phyloP scores from a whole-genome alignment of 2,888 invertebrate genomes.

The Drosophila conformis region DNA sequence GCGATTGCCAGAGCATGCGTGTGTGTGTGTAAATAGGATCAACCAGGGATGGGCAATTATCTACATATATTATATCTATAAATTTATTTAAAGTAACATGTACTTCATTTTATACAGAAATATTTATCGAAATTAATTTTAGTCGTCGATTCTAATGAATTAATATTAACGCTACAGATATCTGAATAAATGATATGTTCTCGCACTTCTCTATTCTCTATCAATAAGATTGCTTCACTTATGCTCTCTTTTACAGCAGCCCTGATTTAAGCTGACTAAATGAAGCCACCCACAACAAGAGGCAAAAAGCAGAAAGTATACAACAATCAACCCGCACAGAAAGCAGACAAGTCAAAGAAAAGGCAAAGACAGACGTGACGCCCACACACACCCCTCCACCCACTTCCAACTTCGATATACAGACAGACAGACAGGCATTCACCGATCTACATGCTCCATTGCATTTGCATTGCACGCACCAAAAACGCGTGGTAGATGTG shows the following conservation, averaged over 20 bases:
- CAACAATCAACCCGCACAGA: slow-evolving; percentile 56
- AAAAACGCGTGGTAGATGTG: slow-evolving; percentile 65
- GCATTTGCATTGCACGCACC: slow-evolving; percentile 78
- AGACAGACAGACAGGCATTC: slow-evolving; percentile 13
- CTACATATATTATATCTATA: not conserved
- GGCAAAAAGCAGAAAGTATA: slow-evolving; percentile 40
- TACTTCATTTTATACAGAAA: not conserved
- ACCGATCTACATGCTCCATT: slow-evolving; percentile 58
- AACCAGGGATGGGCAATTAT: slow-evolving; percentile 42
- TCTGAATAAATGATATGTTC: not conserved
- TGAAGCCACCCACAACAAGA: slow-evolving; percentile 50
- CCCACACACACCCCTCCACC: slow-evolving; percentile 37
- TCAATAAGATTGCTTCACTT: not conserved
- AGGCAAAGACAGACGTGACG: slow-evolving; percentile 43
- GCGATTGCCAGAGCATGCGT: slow-evolving; percentile 26
- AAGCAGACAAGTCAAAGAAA: slow-evolving; percentile 16
- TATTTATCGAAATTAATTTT: not conserved
- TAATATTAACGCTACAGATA: not conserved
- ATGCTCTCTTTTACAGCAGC: slow-evolving; percentile 1
- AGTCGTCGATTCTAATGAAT: not conserved
- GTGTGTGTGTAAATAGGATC: slow-evolving; percentile 42
- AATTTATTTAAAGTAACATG: not conserved
- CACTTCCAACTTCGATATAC: slow-evolving; percentile 5
- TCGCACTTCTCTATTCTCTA: not conserved
- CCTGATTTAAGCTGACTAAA: slow-evolving; percentile 34